Evolutionary conservation across 2,888 invertebrate genomes (phyloP).

Genomic region (Latrodectus hesperus): DNA sequence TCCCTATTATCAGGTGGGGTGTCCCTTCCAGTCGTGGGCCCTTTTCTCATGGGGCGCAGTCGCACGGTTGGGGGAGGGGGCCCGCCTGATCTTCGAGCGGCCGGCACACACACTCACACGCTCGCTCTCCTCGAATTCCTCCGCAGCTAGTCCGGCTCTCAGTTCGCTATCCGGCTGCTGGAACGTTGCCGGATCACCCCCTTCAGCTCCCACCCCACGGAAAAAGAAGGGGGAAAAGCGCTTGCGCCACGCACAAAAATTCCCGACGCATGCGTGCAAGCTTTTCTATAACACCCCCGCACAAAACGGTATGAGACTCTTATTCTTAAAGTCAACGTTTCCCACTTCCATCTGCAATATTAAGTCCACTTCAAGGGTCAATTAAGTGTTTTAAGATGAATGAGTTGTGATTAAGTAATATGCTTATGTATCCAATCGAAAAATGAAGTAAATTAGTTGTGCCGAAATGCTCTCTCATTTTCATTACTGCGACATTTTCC

Average conservation of each 20-base stretch:
- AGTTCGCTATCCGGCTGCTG: slow-evolving; percentile 45
- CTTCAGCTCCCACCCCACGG: neutral
- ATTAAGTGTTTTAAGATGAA: neutral
- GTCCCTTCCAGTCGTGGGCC: slow-evolving; percentile 45
- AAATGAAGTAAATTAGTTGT: too few species aligned
- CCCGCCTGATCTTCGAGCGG: slow-evolving; percentile 25
- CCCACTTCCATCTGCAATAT: neutral
- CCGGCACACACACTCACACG: slow-evolving; percentile 43
- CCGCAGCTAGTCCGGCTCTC: slow-evolving; percentile 50
- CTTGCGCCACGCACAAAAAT: slow-evolving; percentile 37
- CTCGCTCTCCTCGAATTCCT: slow-evolving; percentile 50
- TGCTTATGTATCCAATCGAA: too few species aligned
- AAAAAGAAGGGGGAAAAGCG: neutral
- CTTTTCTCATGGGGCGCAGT: slow-evolving; percentile 38
- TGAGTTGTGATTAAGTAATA: too few species aligned
- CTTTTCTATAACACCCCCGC: slow-evolving; percentile 54
- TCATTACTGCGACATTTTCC: too few species aligned
- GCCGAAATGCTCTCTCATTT: too few species aligned
- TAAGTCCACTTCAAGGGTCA: neutral
- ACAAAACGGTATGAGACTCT: slow-evolving; percentile 33
- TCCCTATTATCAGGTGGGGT: slow-evolving; percentile 56
- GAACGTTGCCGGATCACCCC: slow-evolving; percentile 59
- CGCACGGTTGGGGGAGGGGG: slow-evolving; percentile 34
- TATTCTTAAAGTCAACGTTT: slow-evolving; percentile 3
- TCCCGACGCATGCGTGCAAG: slow-evolving; percentile 26